These are phyloP conservation scores for Tethea ocularis DNA, from an alignment of 2,888 invertebrate genomes.

Conservation along the genomic window DNA sequence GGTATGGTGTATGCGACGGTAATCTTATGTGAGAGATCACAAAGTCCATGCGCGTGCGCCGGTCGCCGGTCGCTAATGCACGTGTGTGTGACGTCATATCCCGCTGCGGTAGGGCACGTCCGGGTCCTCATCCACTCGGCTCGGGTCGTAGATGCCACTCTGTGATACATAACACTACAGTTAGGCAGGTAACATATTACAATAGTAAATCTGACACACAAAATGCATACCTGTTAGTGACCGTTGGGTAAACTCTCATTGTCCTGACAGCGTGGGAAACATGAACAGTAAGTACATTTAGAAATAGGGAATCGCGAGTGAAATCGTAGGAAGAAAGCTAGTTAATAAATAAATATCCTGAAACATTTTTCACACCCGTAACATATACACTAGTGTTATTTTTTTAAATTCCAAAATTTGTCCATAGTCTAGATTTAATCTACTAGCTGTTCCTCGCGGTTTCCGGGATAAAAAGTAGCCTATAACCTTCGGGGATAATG, in stretches of 20 bases:
- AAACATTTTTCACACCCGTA: too few species aligned
- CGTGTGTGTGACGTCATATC: slow-evolving; percentile 31
- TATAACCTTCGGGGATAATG: too few species aligned
- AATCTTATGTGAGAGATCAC: not conserved
- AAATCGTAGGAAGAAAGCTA: not conserved
- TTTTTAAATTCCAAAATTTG: too few species aligned
- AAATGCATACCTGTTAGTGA: slow-evolving; percentile 51
- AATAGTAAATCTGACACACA: too few species aligned
- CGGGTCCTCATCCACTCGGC: slow-evolving; percentile 33
- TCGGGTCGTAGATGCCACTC: slow-evolving; percentile 51
- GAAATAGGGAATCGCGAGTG: not conserved
- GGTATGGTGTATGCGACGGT: not conserved
- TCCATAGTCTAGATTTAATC: too few species aligned
- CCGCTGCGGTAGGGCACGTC: slow-evolving; percentile 42
- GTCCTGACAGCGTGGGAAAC: slow-evolving; percentile 51
- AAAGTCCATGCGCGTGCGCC: not conserved
- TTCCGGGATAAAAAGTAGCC: too few species aligned
- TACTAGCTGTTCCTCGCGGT: too few species aligned
- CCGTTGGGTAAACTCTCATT: slow-evolving; percentile 54
- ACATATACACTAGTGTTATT: too few species aligned
- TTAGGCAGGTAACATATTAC: not conserved
- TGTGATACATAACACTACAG: slow-evolving; percentile 17
- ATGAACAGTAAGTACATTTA: not conserved
- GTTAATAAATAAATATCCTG: slow-evolving; percentile 11
- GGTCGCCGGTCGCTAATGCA: not conserved